A percentile compares a stretch with the other conserved stretches of the same genome.
phyloP scores from a whole-genome alignment of 2,797 vertebrate genomes.

The Ctenopoma multispine region DNA sequence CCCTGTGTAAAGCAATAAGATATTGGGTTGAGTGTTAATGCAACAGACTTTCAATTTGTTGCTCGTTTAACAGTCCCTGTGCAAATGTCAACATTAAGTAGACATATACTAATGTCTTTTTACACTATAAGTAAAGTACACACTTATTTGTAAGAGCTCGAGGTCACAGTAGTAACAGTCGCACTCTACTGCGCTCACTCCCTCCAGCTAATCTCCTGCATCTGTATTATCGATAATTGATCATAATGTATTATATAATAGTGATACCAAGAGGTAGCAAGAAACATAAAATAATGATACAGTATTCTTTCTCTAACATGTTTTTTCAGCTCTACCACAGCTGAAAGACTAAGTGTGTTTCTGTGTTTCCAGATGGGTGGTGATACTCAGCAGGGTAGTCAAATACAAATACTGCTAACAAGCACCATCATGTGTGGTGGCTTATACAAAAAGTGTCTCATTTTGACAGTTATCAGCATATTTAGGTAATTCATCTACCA shows the following conservation, averaged over 20 bases:
- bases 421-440: slow-evolving; percentile 22
- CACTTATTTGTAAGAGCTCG: slow-evolving; percentile 33
- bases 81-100: slow-evolving; percentile 65
- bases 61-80: slow-evolving; percentile 44
- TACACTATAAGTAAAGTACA: slow-evolving; percentile 13
- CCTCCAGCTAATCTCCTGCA: slow-evolving; percentile 33
- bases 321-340: slow-evolving; percentile 14
- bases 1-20: slow-evolving; percentile 36
- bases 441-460: slow-evolving; percentile 11
- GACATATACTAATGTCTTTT: slow-evolving; percentile 55
- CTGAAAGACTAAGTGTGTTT: slow-evolving; percentile 17
- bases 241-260: slow-evolving; percentile 44
- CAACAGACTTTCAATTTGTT: slow-evolving; percentile 49
- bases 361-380: slow-evolving; percentile 38
- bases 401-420: slow-evolving; percentile 36
- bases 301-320: slow-evolving; percentile 22
- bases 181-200: slow-evolving; percentile 19
- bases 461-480: slow-evolving; percentile 13
- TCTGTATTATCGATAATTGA: slow-evolving; percentile 66
- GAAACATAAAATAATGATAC: slow-evolving; percentile 24
- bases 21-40: slow-evolving; percentile 30
- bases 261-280: slow-evolving; percentile 37
- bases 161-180: slow-evolving; percentile 49
- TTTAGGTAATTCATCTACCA: slow-evolving; percentile 6
- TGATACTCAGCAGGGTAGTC: slow-evolving; percentile 30